Evolutionary conservation across 2,113 vertebrate genomes (phyloP).

Genomic region (Toxotes jaculatrix): DNA sequence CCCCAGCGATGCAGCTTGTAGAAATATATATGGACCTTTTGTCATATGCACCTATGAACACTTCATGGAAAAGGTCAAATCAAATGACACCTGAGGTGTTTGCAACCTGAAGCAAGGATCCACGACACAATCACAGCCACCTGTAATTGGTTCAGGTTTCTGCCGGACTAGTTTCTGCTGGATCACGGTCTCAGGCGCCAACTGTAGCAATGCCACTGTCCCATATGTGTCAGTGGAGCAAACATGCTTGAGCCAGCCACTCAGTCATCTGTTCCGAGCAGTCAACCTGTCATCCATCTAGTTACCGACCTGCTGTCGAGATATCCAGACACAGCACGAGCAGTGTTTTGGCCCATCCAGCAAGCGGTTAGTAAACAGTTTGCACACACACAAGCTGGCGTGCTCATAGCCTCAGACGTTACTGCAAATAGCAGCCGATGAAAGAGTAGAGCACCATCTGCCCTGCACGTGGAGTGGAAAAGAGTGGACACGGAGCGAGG

Average conservation of each 20-base stretch:
- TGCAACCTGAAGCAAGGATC: not conserved
- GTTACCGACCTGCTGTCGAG: constrained; percentile 22
- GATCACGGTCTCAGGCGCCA: not conserved
- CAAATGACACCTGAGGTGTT: not conserved
- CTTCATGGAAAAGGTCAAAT: not conserved
- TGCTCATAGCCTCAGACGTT: constrained; percentile 24
- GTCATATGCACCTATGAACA: not conserved
- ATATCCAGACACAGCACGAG: constrained; percentile 26
- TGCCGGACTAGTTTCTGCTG: not conserved
- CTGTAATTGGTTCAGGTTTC: not conserved
- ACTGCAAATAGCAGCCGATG: constrained; percentile 64
- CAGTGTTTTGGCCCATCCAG: not conserved
- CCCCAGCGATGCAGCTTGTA: too few species aligned
- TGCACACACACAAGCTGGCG: constrained; percentile 28
- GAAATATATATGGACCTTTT: too few species aligned
- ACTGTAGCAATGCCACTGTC: not conserved
- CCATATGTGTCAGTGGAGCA: constrained; percentile 68
- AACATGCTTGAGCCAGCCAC: constrained; percentile 32
- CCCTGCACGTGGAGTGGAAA: constrained; percentile 55
- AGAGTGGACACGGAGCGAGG: constrained; percentile 16
- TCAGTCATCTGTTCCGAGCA: constrained; percentile 51
- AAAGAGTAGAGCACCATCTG: constrained; percentile 62
- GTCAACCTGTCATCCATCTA: constrained; percentile 36
- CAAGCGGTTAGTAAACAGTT: constrained; percentile 37
- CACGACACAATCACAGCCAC: not conserved